Evolutionary conservation across 1,140 invertebrate genomes (phyloP), one percentile per base, ranked within the genome.

Genomic region (Littorina saxatilis): DNA sequence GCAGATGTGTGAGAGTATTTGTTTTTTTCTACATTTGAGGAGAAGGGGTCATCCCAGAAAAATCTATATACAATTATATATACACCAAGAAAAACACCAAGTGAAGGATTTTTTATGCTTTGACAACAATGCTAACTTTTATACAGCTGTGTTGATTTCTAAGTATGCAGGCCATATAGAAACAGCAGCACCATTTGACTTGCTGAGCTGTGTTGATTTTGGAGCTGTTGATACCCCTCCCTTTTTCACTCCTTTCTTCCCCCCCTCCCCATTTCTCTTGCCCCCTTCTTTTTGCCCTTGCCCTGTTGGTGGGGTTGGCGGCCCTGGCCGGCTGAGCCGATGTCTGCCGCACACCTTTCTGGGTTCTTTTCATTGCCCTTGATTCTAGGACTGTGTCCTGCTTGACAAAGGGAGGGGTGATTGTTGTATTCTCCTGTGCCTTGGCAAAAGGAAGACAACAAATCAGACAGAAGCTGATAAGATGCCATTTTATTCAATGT

Each of bases 341-440:
- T 47, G 43, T 47, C 43, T 9, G 17, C 43, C 17, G 17, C 43
- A 47, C 43, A 47, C 17, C 43, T 47, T 47, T 17, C 5, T 9
- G 43, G 5, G 43, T 47, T 47, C 17, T 17, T 47, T 47, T 47
- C 7, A 17, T 47, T 47, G 5, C 17, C 7, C 17, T 9, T 47
- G 7, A 47, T 47, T 47, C n/a, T n/a, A n/a, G n/a, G n/a, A n/a
- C n/a, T n/a, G n/a, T n/a, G n/a, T n/a, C n/a, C n/a, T n/a, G n/a
- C 5, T 63, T 63, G 29, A 13, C 61, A 32, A 27, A 32, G 61
- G 61, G 61, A 32, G 61, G 72, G 50, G 43, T 50, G n/a, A 50
- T 74, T 76, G 74, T 76, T 76, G 74, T 76, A 76, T 76, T 78
- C 76, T 66, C 58, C 55, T 78, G 76, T 78, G 76, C 76, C 76